Base-by-base conservation (phyloP, 2,888 invertebrate genomes). In the Lepidocyrtoides sp. region DNA sequence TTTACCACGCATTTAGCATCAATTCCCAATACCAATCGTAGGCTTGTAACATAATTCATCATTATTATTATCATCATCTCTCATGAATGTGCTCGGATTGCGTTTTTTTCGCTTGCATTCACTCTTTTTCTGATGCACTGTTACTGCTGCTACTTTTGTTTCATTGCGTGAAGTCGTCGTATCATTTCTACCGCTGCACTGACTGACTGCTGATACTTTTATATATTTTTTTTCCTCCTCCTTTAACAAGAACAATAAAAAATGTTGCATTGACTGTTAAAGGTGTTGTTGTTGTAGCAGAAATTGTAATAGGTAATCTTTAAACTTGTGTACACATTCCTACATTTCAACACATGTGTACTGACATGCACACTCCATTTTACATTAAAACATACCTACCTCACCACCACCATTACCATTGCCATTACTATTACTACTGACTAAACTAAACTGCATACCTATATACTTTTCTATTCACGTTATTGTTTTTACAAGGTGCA, bases 311-410 rank as follows among this genome's bases (percentile, higher is more conserved):
- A 26, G 23, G 20, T 60, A 60, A 60, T 60, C 60, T n/a, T 60
- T 60, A 60, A 60, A 60, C 60, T 60, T 60, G 26, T 26, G 60
- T 60, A 23, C 14, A 69, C 36, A 69, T 69, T 69, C 66, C 66
- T 36, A 5, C 66, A 69, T 69, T 69, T 69, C 66, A 69, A 69
- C 66, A 69, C 66, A 17, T 66, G 66, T 66, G 29, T 36, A 36
- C 66, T 17, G 7, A 69, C 36, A 17, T 36, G 66, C 48, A 48
- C n/a, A n/a, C 48, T 48, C n/a, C n/a, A n/a, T n/a, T n/a, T n/a
- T n/a, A n/a, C n/a, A n/a, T n/a, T n/a, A n/a, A n/a, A n/a, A n/a
- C n/a, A n/a, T n/a, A n/a, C n/a, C n/a, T n/a, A n/a, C n/a, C 23
- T 63, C 29, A 63, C 29, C 29, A 17, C 57, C 17, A 36, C 36